A percentile compares a stretch with the other conserved stretches of the same genome.
Evolutionary conservation across 2,888 invertebrate genomes (phyloP).

Genomic region (Microplitis manilae): DNA sequence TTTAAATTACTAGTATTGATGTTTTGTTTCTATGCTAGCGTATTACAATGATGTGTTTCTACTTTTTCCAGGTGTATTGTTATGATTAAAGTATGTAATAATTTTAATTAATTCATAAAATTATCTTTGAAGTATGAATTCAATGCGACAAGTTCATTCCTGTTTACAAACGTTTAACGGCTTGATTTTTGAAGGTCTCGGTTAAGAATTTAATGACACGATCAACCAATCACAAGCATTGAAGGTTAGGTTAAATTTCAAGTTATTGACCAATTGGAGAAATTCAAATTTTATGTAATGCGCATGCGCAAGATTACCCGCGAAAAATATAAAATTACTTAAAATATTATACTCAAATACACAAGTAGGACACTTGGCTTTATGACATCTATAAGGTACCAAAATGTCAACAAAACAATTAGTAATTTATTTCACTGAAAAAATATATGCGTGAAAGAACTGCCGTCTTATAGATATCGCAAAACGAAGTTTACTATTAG

Average conservation of each 20-base stretch:
- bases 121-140: not conserved
- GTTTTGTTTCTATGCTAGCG: not conserved
- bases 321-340: not conserved
- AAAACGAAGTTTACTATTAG: too few relatives aligned
- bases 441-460: too few relatives aligned
- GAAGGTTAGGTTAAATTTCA: not conserved
- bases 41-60: not conserved
- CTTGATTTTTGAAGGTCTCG: slow-evolving; percentile 17
- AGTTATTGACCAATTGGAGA: not conserved
- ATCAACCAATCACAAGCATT: not conserved
- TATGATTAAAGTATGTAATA: not conserved
- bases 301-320: not conserved
- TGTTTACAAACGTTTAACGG: slow-evolving; percentile 24
- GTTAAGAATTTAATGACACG: not conserved
- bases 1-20: not conserved
- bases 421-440: too few relatives aligned
- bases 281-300: not conserved
- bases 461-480: too few relatives aligned
- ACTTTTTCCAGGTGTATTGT: not conserved
- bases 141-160: slow-evolving; percentile 15
- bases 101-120: not conserved
- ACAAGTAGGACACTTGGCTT: too few relatives aligned
- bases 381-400: too few relatives aligned
- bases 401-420: too few relatives aligned
- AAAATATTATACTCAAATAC: too few relatives aligned